Base-by-base conservation (phyloP, 2,888 invertebrate genomes). In the Apantesis nais region DNA sequence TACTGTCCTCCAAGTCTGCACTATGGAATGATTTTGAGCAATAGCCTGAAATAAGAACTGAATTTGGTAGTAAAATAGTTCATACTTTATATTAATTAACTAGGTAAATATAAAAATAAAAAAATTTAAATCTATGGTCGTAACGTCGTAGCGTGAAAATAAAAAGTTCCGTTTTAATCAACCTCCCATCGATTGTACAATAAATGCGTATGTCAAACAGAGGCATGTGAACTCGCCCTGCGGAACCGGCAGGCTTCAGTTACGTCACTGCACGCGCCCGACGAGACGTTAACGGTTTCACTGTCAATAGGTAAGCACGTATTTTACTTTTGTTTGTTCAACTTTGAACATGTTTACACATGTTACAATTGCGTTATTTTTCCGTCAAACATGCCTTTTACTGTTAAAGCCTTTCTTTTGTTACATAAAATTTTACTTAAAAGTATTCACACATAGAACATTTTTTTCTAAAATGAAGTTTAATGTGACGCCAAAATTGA, bases 201-300 rank as follows among this genome's bases (percentile, higher is more conserved):
- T 73, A 72, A 69, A 78, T 58, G 70, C 74, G 66, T 72, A 66
- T 70, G 66, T 70, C 62, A 73, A 76, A 74, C 66, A 74, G 71
- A n/a, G 31, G 78, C 78, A 77, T 83, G 80, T 84, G 83, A 76
- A 85, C 80, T 37, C 76, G 62, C 66, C 86, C 79, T 86, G 72
- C 67, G 75, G 67, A 80, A 83, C 84, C 78, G 79, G 78, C 81
- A 84, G 80, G 84, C 85, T 80, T 85, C 73, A 83, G 75, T 92
- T 90, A 90, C 92, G 91, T 92, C 91, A 92, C 83, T 79, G 62
- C 74, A 78, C 78, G 74, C 82, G 80, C 83, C 80, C 82, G 70
- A 83, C 58, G 58, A 82, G 70, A 83, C 82, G 74, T 80, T 90
- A 92, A 92, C 92, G 91, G 91, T 92, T 91, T 88, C 86, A 88